Evolutionary conservation across 2,113 vertebrate species (phyloP).

Genomic region (Prinia subflava): DNA sequence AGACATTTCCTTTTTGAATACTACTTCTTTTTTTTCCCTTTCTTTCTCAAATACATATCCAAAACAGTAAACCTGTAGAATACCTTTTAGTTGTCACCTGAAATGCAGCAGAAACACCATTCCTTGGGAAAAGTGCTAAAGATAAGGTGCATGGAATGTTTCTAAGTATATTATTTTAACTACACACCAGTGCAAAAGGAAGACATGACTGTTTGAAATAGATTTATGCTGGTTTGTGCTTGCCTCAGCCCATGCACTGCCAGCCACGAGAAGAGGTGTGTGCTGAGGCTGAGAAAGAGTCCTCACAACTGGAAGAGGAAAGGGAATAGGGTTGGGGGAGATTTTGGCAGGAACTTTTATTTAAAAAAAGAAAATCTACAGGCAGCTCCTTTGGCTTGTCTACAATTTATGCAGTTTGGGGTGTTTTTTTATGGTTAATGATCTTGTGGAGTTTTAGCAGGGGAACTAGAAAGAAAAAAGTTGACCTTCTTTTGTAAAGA

Average conservation of each 20-base stretch:
- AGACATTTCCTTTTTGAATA: neutral
- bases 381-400: neutral
- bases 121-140: neutral
- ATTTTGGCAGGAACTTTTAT: neutral
- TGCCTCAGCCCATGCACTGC: neutral
- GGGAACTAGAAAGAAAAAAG: neutral
- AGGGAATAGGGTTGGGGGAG: neutral
- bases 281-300: neutral
- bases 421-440: neutral
- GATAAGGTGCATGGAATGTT: neutral
- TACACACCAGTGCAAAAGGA: neutral
- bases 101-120: neutral
- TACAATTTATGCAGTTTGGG: neutral
- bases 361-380: neutral
- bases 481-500: neutral
- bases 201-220: neutral
- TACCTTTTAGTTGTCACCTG: neutral
- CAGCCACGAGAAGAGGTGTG: neutral
- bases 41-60: neutral
- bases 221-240: neutral
- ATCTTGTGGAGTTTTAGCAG: neutral
- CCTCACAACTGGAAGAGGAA: neutral
- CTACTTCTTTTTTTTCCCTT: accelerated
- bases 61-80: neutral
- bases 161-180: neutral